Base-by-base conservation (phyloP, 23 tunicate genomes). In the Diplosoma virens region DNA sequence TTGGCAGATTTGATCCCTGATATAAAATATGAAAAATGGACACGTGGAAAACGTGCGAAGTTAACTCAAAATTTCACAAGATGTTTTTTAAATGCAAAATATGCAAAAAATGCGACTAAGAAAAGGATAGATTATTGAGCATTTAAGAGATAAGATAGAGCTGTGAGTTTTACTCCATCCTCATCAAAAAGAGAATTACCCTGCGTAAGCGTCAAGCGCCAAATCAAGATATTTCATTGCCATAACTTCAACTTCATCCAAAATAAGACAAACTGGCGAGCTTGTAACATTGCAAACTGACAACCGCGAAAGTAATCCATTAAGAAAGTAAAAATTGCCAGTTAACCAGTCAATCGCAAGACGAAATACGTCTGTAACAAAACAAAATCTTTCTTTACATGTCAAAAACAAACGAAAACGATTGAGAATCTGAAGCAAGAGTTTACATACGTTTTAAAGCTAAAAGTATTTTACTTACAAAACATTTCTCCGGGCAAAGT, bases 331-430 rank as follows among this genome's bases (percentile, higher is more conserved):
- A 17, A 77, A 1, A 28, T 77, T 77, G 33, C 34, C 58, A 1
- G 82, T 77, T 2, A 77, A 2, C 82, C 82, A 77, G 58, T 77
- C 82, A 21, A 77, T 77, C 24, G 32, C 28, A 5, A 77, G 3
- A 22, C 41, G 6, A 5, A 4, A 7, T 5, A 61, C 69, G 9
- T 61, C 69, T 61, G 35, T 4, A 61, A 61, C 28, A 27, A 27
- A 26, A 61, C 50, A 41, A 41, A 14, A 41, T 9, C 50, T 7
- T 41, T 7, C 9, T 41, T 14, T 7, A 14, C 50, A 7, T 14
- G 14, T 41, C 50, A 14, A 41, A 41, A 9, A 41, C 50, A 41
- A 41, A 41, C 11, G 14, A 41, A 7, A 41, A 41, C 50, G 14
- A n/a, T n/a, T n/a, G n/a, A n/a, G n/a, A n/a, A n/a, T n/a, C n/a